These are phyloP conservation scores for Arctopsyche grandis DNA, from an alignment of 1,140 invertebrate species.

Conservation along the genomic window DNA sequence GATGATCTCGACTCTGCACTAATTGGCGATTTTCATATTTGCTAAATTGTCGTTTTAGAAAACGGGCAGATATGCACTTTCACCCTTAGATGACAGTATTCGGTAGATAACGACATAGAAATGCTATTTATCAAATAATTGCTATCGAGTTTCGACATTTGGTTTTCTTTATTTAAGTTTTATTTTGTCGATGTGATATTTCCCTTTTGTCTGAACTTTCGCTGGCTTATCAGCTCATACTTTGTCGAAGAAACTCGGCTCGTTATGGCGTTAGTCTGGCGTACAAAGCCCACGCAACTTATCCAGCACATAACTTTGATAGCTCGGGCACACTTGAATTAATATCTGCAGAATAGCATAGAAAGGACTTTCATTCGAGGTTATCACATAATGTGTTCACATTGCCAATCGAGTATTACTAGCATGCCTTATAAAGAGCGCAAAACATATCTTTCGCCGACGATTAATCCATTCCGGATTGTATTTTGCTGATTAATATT, in stretches of 20 bases:
- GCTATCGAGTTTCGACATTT: background rate
- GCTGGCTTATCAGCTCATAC: background rate
- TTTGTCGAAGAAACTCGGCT: background rate
- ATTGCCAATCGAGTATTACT: background rate
- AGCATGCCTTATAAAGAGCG: too few species aligned
- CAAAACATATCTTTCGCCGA: too few species aligned
- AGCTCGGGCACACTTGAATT: background rate
- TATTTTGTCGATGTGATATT: background rate
- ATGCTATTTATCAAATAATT: background rate
- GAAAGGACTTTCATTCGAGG: background rate
- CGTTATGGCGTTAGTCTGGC: background rate
- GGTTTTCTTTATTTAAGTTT: background rate
- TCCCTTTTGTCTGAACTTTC: slow-evolving; percentile 7
- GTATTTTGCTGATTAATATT: too few species aligned
- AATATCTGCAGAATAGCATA: background rate
- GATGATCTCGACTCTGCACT: background rate
- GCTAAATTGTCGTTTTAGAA: background rate
- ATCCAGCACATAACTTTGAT: background rate
- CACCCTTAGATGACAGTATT: background rate
- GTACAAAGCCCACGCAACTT: background rate
- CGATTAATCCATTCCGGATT: too few species aligned
- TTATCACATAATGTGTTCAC: background rate
- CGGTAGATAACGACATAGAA: background rate
- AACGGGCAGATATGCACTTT: background rate
- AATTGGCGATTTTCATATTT: slow-evolving; percentile 5